These are phyloP conservation scores for Phalloptychus januarius DNA, from an alignment of 2,797 vertebrate genomes.

Conservation along the genomic window DNA sequence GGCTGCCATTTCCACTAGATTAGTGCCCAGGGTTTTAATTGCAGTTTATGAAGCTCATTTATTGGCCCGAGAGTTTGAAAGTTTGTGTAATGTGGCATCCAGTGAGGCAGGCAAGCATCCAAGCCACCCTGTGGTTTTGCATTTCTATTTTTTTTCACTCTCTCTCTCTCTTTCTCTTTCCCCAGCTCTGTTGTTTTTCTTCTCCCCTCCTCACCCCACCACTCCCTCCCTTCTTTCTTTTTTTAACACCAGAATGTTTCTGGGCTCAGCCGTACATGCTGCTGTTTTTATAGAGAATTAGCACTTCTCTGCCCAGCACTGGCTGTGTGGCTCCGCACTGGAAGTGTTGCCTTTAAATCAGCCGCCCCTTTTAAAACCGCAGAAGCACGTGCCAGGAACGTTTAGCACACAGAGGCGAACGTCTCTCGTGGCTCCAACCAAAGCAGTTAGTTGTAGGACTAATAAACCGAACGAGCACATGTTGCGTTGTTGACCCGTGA, in stretches of 20 bases:
- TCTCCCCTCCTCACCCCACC: neutral
- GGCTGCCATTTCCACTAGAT: constrained; percentile 85
- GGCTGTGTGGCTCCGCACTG: constrained; percentile 70
- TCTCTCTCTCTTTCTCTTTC: constrained; percentile 39
- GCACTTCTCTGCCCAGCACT: constrained; percentile 70
- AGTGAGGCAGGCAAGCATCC: constrained; percentile 63
- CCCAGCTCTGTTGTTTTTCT: constrained; percentile 58
- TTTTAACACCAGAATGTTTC: constrained; percentile 75
- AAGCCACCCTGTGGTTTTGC: constrained; percentile 76
- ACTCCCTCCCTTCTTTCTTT: constrained; percentile 38
- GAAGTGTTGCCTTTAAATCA: constrained; percentile 77
- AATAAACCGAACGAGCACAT: constrained; percentile 18
- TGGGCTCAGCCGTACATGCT: constrained; percentile 72
- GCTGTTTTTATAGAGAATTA: constrained; percentile 84
- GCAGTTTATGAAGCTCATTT: constrained; percentile 83
- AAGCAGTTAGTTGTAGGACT: constrained; percentile 23
- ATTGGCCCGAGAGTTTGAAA: constrained; percentile 74
- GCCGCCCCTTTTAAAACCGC: constrained; percentile 59
- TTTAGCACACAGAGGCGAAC: constrained; percentile 53
- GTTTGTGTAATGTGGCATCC: constrained; percentile 79
- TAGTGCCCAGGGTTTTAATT: constrained; percentile 87
- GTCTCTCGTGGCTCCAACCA: constrained; percentile 54
- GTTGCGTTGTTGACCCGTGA: constrained; percentile 48
- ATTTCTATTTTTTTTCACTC: constrained; percentile 55
- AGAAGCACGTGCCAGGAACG: constrained; percentile 61